Percentiles rank a stretch among this genome's conserved stretches.
Conservation (phyloP, 2,113 vertebrate species). For the Macrotus californicus region DNA sequence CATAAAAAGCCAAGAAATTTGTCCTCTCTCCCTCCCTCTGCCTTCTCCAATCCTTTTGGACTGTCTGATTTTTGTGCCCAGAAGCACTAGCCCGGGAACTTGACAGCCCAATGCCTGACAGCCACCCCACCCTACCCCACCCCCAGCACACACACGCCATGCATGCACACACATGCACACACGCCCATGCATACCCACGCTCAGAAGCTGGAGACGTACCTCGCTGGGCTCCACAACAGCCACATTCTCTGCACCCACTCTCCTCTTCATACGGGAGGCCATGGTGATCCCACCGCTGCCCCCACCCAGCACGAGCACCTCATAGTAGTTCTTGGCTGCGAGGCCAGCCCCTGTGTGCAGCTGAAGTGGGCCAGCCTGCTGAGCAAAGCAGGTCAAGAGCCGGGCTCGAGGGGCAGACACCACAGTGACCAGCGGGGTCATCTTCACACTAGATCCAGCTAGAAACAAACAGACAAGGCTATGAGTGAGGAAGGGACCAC, state of each 20-base stretch:
- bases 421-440: constrained; percentile 64
- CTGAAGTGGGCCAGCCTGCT: constrained; percentile 29
- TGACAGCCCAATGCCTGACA: not conserved
- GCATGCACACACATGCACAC: not conserved
- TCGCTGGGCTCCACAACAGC: constrained; percentile 94
- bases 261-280: constrained; percentile 93
- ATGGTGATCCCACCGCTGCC: constrained; percentile 93
- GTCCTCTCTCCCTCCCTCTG: not conserved
- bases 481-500: not conserved
- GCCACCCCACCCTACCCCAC: not conserved
- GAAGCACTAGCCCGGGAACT: not conserved
- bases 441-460: constrained; percentile 62
- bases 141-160: not conserved
- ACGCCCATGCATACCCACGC: accelerated
- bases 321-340: constrained; percentile 85
- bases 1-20: not conserved
- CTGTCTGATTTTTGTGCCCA: not conserved
- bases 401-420: constrained; percentile 14
- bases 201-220: constrained; percentile 71
- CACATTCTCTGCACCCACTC: constrained; percentile 89
- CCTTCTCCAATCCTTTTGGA: not conserved
- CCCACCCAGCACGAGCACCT: constrained; percentile 93
- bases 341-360: constrained; percentile 74
- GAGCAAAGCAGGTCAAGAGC: constrained; percentile 55
- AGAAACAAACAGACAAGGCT: not conserved